A percentile compares a stretch with the other conserved stretches of the same genome.
These are phyloP conservation scores for Patella vulgata DNA, from an alignment of 1,140 invertebrate species.

Conservation along the genomic window DNA sequence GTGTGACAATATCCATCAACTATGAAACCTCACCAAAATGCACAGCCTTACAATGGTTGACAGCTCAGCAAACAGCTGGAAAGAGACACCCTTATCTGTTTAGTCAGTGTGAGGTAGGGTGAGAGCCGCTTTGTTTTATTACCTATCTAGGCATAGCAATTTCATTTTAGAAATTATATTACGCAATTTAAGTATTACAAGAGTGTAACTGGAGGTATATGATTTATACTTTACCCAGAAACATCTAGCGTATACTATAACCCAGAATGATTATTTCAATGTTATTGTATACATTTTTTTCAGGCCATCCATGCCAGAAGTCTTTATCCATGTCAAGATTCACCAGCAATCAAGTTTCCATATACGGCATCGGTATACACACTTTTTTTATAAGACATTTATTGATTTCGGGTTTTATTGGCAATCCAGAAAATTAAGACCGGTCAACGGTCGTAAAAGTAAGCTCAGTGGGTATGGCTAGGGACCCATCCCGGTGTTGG, in stretches of 20 bases:
- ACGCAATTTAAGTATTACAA: not conserved
- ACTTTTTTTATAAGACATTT: not conserved
- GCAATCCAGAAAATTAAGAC: not conserved
- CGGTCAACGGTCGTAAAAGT: too few relatives aligned
- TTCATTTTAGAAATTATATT: not conserved
- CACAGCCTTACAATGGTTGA: conserved; percentile 90
- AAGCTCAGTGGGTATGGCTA: not conserved
- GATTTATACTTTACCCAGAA: not conserved
- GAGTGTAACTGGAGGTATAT: not conserved
- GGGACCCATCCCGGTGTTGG: too few relatives aligned
- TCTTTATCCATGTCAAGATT: conserved; percentile 93
- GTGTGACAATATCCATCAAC: conserved; percentile 48
- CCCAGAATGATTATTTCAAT: not conserved
- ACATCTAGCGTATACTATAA: not conserved
- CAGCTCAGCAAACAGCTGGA: conserved; percentile 86
- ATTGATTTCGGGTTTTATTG: not conserved
- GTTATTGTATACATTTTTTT: conserved; percentile 40
- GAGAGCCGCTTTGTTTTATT: too few relatives aligned
- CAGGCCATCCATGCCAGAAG: conserved; percentile 87
- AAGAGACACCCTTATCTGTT: conserved; percentile 89
- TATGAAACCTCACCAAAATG: conserved; percentile 59
- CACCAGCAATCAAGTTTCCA: conserved; percentile 88
- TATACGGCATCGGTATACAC: conserved; percentile 81
- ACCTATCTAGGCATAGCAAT: not conserved
- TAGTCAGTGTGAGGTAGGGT: conserved; percentile 88